phyloP scores from a whole-genome alignment of 2,797 vertebrate genomes.

The Phoxinus dragarum region DNA sequence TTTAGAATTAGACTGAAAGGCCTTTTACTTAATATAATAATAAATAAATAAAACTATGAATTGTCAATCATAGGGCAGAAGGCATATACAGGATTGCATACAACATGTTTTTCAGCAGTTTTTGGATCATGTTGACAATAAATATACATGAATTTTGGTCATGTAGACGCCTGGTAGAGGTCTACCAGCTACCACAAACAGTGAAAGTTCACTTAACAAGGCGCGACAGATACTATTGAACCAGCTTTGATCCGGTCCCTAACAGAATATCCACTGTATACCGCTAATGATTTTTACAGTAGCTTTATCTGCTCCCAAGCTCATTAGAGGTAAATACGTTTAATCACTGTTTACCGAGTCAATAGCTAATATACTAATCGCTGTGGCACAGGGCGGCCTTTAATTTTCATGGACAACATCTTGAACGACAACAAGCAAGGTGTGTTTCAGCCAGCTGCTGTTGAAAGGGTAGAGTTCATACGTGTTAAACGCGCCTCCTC shows the following conservation, averaged over 20 bases:
- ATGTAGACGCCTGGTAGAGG: not conserved
- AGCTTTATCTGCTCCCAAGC: slow-evolving; percentile 53
- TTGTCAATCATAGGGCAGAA: not conserved
- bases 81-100: not conserved
- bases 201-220: slow-evolving; percentile 68
- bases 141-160: no score
- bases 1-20: not conserved
- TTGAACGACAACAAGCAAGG: not conserved
- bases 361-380: slow-evolving; percentile 72
- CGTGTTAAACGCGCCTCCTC: slow-evolving; percentile 66
- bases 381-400: slow-evolving; percentile 58
- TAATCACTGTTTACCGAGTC: slow-evolving; percentile 77
- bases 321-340: slow-evolving; percentile 76
- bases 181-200: slow-evolving; percentile 35
- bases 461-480: slow-evolving; percentile 45
- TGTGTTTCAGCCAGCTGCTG: not conserved
- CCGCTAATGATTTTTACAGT: slow-evolving; percentile 64
- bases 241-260: slow-evolving; percentile 59
- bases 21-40: not conserved
- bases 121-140: not conserved
- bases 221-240: slow-evolving; percentile 71
- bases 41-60: not conserved
- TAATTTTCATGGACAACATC: slow-evolving; percentile 56
- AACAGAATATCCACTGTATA: slow-evolving; percentile 66
- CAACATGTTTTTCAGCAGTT: not conserved